A percentile compares a stretch with the other conserved stretches of the same genome.
Evolutionary conservation across 2,113 vertebrate species (phyloP).

Genomic region (Falcunculus frontatus): DNA sequence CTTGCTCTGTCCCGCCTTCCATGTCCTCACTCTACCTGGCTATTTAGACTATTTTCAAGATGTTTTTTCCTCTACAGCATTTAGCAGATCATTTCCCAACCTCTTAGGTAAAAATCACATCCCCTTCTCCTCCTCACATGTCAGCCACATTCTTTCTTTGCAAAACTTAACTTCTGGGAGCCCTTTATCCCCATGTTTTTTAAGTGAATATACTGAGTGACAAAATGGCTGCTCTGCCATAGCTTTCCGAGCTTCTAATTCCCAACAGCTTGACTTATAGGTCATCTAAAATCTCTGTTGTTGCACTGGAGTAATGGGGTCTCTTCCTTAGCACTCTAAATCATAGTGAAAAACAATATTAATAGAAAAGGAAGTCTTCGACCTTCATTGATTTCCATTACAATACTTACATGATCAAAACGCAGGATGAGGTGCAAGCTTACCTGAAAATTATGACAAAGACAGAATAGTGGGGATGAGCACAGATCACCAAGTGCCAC

Average conservation of each 20-base stretch:
- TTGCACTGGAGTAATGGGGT: not conserved
- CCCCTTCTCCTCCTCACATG: not conserved
- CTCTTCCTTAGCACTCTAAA: not conserved
- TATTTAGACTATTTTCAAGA: not conserved
- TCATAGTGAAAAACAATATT: not conserved
- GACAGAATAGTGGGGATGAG: not conserved
- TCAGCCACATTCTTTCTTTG: not conserved
- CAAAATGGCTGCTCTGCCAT: not conserved
- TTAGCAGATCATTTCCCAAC: not conserved
- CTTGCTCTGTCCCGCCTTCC: not conserved
- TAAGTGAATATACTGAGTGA: not conserved
- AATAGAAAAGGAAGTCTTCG: not conserved
- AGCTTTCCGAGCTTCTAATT: not conserved
- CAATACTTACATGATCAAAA: not conserved
- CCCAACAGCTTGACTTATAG: not conserved
- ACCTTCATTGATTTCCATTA: not conserved
- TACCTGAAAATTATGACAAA: not conserved
- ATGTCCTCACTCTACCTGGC: not conserved
- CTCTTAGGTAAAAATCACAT: not conserved
- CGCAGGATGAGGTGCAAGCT: not conserved
- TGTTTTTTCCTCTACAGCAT: not conserved
- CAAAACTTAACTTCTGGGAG: not conserved
- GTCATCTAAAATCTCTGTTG: not conserved
- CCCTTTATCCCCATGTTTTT: not conserved
- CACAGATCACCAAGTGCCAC: not conserved